phyloP scores from a whole-genome alignment of 2,888 invertebrate species.

The Amphipoea oculea region DNA sequence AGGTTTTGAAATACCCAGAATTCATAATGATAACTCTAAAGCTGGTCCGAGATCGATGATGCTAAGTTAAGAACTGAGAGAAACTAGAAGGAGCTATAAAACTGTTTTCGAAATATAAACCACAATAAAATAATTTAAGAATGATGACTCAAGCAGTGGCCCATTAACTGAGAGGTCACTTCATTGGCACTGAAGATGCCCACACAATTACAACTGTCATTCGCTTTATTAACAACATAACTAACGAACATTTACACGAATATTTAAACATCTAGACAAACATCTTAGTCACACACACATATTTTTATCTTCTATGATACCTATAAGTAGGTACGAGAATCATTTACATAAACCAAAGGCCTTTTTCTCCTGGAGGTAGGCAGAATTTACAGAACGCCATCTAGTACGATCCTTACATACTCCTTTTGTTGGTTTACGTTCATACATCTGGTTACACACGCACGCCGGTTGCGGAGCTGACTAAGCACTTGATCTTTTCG shows the following conservation, averaged over 20 bases:
- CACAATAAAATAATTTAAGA: constrained; percentile 33
- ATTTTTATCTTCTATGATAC: not conserved
- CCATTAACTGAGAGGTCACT: constrained; percentile 55
- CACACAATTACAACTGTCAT: constrained; percentile 44
- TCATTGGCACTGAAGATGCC: constrained; percentile 53
- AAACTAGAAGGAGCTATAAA: constrained; percentile 1
- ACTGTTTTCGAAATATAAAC: constrained; percentile 31
- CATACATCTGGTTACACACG: too few relatives aligned
- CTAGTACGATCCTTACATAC: too few relatives aligned
- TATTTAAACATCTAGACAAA: constrained; percentile 6
- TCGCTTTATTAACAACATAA: constrained; percentile 34
- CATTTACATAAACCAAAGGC: too few relatives aligned
- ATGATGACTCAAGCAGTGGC: constrained; percentile 37
- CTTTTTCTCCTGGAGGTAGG: too few relatives aligned
- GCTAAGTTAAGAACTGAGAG: not conserved
- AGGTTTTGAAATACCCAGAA: not conserved
- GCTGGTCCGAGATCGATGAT: not conserved
- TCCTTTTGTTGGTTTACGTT: too few relatives aligned
- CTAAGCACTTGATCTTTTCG: too few relatives aligned
- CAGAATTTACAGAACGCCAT: too few relatives aligned
- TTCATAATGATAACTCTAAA: not conserved
- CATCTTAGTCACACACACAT: not conserved
- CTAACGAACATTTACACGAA: constrained; percentile 23
- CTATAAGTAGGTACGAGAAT: too few relatives aligned
- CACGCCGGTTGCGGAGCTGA: too few relatives aligned